Conservation (phyloP, 2,113 vertebrate genomes). For the Ammospiza caudacuta region DNA sequence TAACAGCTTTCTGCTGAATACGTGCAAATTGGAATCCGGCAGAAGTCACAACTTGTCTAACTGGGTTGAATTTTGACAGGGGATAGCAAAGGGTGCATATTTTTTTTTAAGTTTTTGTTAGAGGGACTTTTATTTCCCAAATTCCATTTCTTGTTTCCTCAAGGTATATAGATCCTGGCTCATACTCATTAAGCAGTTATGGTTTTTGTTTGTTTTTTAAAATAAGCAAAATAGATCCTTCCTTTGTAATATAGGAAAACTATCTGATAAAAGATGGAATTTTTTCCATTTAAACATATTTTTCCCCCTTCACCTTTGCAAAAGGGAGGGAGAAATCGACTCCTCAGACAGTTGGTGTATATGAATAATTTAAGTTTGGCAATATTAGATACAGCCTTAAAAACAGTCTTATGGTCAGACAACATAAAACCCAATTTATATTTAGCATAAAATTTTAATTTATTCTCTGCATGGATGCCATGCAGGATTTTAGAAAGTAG, state of each 20-base stretch:
- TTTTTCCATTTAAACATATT: neutral
- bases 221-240: neutral
- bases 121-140: neutral
- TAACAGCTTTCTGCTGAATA: slow-evolving; percentile 1
- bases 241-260: neutral
- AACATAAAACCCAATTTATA: neutral
- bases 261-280: neutral
- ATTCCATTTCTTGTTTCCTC: neutral
- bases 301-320: neutral
- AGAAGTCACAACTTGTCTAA: slow-evolving; percentile 2
- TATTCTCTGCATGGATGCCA: neutral
- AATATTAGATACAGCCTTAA: neutral
- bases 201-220: neutral
- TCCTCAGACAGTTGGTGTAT: neutral
- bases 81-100: neutral
- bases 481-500: neutral
- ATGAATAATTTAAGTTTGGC: neutral
- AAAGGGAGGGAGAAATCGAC: neutral
- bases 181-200: neutral
- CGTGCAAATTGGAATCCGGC: neutral
- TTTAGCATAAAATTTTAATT: neutral
- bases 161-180: neutral
- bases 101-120: neutral
- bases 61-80: neutral
- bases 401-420: neutral